These are phyloP conservation scores for Drosophila gaucha DNA, from an alignment of 2,888 invertebrate species.

Conservation along the genomic window DNA sequence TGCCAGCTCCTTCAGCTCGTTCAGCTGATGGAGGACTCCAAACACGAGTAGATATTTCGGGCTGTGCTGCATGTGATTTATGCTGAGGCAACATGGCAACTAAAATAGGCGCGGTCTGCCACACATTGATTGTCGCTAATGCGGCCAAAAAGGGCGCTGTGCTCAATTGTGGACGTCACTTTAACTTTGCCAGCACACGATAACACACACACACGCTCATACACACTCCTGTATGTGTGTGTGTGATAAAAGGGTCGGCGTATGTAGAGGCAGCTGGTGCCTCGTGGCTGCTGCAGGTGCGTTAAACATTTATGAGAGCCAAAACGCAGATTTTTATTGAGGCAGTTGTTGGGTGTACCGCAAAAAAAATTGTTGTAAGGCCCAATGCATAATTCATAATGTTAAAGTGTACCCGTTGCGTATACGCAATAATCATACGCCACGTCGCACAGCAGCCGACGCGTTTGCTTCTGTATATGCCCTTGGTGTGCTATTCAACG, in stretches of 20 bases:
- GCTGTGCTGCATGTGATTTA: constrained; percentile 64
- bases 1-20: constrained; percentile 2
- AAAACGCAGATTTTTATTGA: constrained; percentile 55
- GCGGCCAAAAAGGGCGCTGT: constrained; percentile 30
- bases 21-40: constrained; percentile 20
- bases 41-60: neutral
- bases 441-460: constrained; percentile 17
- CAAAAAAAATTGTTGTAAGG: constrained; percentile 74
- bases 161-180: constrained; percentile 36
- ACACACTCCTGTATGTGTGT: constrained; percentile 1
- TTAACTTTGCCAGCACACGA: constrained; percentile 28
- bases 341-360: constrained; percentile 46
- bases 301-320: constrained; percentile 76
- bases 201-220: constrained; percentile 25
- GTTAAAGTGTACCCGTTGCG: constrained; percentile 73
- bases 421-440: constrained; percentile 77
- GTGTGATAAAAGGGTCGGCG: constrained; percentile 40
- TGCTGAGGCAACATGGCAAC: constrained; percentile 69
- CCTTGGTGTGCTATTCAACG: constrained; percentile 37
- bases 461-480: constrained; percentile 21
- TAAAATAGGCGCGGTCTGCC: constrained; percentile 57
- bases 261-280: constrained; percentile 27
- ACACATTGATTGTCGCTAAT: constrained; percentile 61
- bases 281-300: constrained; percentile 64
- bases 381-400: constrained; percentile 76